These are phyloP conservation scores for Blastomussa wellsi DNA, from an alignment of 92 coral and sea anemone genomes.

Conservation along the genomic window DNA sequence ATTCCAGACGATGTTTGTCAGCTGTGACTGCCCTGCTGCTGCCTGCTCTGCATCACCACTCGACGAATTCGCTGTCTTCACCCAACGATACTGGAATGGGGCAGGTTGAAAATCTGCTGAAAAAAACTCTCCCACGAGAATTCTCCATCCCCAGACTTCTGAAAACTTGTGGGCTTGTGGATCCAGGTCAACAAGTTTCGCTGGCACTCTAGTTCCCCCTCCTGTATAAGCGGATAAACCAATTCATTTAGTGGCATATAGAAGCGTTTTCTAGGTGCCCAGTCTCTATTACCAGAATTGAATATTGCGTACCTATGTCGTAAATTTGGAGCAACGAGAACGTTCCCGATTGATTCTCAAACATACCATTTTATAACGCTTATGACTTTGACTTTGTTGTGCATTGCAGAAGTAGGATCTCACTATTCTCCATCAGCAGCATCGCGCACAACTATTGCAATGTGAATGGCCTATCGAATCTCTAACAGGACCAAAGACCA, in stretches of 20 bases:
- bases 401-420: too few relatives aligned
- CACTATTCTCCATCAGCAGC: too few relatives aligned
- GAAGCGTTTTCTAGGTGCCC: not conserved
- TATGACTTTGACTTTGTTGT: too few relatives aligned
- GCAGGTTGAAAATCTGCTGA: constrained; percentile 35
- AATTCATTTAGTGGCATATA: too few relatives aligned
- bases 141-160: constrained; percentile 26
- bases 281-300: too few relatives aligned
- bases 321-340: not conserved
- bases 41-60: constrained; percentile 16
- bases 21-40: constrained; percentile 21
- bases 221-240: not conserved
- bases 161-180: constrained; percentile 27
- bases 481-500: too few relatives aligned
- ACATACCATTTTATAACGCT: too few relatives aligned
- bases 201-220: constrained; percentile 28
- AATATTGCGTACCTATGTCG: not conserved
- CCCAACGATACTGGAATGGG: constrained; percentile 30
- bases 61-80: constrained; percentile 4
- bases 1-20: constrained; percentile 21
- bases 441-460: too few relatives aligned
- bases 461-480: too few relatives aligned
- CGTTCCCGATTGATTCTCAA: too few relatives aligned
- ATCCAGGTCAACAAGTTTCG: constrained; percentile 32
- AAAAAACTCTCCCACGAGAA: constrained; percentile 15